A percentile compares a stretch with the other conserved stretches of the same genome.
phyloP scores from a whole-genome alignment of 2,113 vertebrate genomes.

The Nibea albiflora region DNA sequence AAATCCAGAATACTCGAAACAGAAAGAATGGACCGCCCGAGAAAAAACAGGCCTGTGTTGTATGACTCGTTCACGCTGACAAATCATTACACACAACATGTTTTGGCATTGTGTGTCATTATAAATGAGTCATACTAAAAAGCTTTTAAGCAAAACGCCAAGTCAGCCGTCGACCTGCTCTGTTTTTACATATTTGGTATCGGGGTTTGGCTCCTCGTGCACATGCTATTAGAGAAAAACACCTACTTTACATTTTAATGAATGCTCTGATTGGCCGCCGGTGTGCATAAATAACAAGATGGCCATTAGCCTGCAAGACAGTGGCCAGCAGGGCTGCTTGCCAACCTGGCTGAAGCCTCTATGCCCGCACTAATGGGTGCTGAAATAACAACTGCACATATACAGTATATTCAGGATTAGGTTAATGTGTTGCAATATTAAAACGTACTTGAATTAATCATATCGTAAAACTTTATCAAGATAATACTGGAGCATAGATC shows the following conservation, averaged over 20 bases:
- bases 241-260: background rate
- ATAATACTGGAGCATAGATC: background rate
- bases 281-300: constrained; percentile 17
- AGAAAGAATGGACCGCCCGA: background rate
- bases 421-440: constrained; percentile 3
- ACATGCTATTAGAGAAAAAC: background rate
- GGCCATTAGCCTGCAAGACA: constrained; percentile 3
- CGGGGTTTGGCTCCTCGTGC: background rate
- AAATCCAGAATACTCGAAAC: constrained; percentile 5
- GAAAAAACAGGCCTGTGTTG: background rate
- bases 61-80: background rate
- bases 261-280: background rate
- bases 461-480: background rate
- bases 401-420: background rate
- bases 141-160: background rate
- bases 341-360: background rate
- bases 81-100: background rate
- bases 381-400: constrained; percentile 18
- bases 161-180: background rate
- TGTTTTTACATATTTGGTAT: background rate
- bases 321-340: constrained; percentile 2
- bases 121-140: constrained; percentile 12
- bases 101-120: background rate
- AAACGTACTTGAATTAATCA: background rate
- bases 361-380: constrained; percentile 8